phyloP scores from a whole-genome alignment of 2,113 vertebrate genomes.

The Malaclemys terrapin region DNA sequence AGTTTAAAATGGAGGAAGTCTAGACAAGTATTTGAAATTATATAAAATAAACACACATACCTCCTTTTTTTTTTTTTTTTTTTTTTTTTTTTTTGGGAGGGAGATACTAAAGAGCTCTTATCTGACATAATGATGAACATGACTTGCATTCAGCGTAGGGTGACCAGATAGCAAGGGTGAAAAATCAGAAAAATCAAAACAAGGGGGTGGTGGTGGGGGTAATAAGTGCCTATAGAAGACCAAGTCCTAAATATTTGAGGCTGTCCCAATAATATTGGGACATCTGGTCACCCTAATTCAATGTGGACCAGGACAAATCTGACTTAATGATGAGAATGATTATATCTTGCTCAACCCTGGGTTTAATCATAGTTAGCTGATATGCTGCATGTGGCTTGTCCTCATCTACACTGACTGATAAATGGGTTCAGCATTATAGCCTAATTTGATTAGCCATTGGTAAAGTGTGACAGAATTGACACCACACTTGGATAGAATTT shows the following conservation, averaged over 20 bases:
- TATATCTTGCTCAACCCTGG: not conserved
- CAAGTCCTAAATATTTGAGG: not conserved
- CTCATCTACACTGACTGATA: not conserved
- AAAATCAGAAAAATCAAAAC: not conserved
- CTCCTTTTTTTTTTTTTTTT: no score
- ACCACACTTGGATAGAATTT: not conserved
- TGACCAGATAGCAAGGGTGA: not conserved
- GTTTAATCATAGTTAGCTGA: not conserved
- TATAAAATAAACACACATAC: not conserved
- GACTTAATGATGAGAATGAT: no score
- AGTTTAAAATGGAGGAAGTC: accelerated
- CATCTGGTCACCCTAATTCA: no score
- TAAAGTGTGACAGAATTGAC: not conserved
- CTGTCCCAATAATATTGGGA: not conserved
- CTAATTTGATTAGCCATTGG: not conserved
- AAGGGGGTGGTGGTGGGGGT: not conserved
- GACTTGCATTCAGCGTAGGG: not conserved
- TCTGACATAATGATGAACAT: not conserved
- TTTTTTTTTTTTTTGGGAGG: not conserved
- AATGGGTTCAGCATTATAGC: not conserved
- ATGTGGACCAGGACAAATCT: no score
- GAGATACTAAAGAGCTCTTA: not conserved
- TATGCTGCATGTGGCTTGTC: slow-evolving; percentile 17
- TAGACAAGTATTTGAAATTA: not conserved
- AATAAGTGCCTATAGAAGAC: not conserved